These are phyloP conservation scores for Panagrolaimus sp. DNA, from an alignment of 1,140 invertebrate species.

Conservation along the genomic window DNA sequence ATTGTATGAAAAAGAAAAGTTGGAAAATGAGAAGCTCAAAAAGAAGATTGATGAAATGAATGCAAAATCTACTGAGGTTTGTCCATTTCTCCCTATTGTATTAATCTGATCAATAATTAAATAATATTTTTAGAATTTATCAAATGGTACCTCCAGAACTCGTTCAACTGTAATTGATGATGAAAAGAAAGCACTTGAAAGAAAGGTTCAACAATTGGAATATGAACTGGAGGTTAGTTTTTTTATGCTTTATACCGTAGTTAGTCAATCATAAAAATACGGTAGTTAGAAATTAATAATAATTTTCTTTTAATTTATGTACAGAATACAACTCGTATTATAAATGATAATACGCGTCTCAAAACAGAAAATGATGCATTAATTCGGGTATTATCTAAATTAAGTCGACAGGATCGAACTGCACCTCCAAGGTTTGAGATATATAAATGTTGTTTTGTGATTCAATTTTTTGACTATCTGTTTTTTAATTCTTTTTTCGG, in stretches of 20 bases:
- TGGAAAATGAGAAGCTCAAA: slow-evolving; percentile 37
- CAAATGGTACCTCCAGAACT: not conserved
- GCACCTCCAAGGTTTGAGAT: slow-evolving; percentile 9
- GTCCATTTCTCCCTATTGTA: not conserved
- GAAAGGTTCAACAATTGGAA: slow-evolving; percentile 40
- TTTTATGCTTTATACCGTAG: not conserved
- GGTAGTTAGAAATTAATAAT: too few species aligned
- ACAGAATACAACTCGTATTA: not conserved
- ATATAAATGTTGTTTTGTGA: slow-evolving; percentile 2
- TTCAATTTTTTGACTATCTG: not conserved
- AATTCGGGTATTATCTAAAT: slow-evolving; percentile 36
- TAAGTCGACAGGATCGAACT: slow-evolving; percentile 27
- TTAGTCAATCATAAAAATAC: too few species aligned
- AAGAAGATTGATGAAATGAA: slow-evolving; percentile 27
- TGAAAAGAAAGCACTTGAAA: slow-evolving; percentile 39
- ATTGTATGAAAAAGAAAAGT: slow-evolving; percentile 34
- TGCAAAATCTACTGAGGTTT: not conserved
- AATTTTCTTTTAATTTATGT: not conserved
- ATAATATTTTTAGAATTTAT: not conserved
- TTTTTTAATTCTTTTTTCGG: not conserved
- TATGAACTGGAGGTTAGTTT: slow-evolving; percentile 41
- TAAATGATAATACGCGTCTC: slow-evolving; percentile 26
- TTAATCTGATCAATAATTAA: not conserved
- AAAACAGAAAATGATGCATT: slow-evolving; percentile 37
- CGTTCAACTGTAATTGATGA: slow-evolving; percentile 19